Evolutionary conservation across 2,888 invertebrate genomes (phyloP).

Genomic region (Lasioglossum zephyrum): DNA sequence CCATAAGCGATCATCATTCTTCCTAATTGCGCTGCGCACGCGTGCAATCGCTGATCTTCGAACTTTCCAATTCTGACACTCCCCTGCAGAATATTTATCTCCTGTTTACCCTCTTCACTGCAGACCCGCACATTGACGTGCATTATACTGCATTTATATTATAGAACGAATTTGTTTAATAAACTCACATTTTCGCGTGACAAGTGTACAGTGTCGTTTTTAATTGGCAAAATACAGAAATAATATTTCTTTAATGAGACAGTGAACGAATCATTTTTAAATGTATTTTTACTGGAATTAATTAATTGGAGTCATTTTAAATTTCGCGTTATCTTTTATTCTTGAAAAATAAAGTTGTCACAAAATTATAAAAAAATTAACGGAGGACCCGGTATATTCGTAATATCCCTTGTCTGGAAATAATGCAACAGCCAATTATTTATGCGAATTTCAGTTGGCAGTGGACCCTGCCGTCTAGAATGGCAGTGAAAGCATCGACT

Average conservation of each 20-base stretch:
- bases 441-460: background rate
- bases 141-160: background rate
- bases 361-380: no score
- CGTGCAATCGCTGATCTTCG: conserved; percentile 23
- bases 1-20: conserved; percentile 47
- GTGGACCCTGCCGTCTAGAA: background rate
- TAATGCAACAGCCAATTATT: background rate
- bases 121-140: background rate
- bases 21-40: conserved; percentile 30
- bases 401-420: background rate
- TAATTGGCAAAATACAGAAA: background rate
- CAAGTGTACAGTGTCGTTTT: no score
- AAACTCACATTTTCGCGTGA: background rate
- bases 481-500: background rate
- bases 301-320: no score
- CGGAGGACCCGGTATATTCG: no score
- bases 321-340: no score
- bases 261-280: no score
- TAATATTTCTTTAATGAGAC: no score
- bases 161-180: background rate
- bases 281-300: background rate
- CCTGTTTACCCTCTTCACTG: background rate
- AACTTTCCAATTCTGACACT: background rate
- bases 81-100: background rate
- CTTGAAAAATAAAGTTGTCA: no score